phyloP scores from a whole-genome alignment of 2,797 vertebrate species.

The Simalia tracyae region DNA sequence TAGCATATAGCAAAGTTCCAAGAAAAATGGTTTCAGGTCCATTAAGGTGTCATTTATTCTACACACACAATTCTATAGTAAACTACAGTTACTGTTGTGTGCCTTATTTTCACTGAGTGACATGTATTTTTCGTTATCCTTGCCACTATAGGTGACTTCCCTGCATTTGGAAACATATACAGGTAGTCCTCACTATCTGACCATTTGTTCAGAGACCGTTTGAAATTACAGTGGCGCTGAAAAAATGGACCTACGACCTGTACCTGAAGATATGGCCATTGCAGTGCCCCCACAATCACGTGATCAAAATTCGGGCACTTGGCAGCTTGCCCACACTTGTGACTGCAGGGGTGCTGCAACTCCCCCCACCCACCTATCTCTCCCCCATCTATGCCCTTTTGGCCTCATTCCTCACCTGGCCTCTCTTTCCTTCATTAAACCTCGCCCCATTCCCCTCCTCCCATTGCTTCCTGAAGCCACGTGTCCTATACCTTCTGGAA shows the following conservation, averaged over 20 bases:
- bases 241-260: no score
- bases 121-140: not conserved
- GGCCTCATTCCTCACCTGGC: not conserved
- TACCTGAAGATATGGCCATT: no score
- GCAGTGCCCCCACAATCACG: no score
- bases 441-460: no score
- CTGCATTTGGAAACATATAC: not conserved
- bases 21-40: not conserved
- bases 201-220: no score
- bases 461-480: no score
- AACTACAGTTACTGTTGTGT: not conserved
- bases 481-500: no score
- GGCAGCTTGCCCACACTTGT: no score
- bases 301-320: no score
- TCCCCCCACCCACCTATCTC: not conserved
- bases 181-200: not conserved
- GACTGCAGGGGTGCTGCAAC: not conserved
- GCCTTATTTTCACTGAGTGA: not conserved
- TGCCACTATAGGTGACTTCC: not conserved
- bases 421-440: no score
- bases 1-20: not conserved
- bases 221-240: no score
- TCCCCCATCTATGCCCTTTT: not conserved
- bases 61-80: not conserved
- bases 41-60: not conserved